Percentiles rank a stretch among this genome's conserved stretches.
Evolutionary conservation across 2,797 vertebrate species (phyloP).

Genomic region (Pseudochirops corinnae): DNA sequence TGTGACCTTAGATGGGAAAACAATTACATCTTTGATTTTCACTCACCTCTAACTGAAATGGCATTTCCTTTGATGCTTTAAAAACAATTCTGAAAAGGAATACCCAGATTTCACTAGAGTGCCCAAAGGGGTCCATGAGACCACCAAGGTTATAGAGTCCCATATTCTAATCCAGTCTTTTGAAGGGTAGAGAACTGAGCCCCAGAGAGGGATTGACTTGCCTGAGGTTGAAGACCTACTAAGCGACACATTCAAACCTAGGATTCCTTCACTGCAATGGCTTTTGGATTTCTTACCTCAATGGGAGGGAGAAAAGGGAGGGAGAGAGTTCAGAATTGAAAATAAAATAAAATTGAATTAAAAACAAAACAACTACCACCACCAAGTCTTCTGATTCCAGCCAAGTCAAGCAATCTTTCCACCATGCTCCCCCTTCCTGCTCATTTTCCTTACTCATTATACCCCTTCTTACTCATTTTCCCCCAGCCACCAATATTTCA

Average conservation of each 20-base stretch:
- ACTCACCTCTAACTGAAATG: background rate
- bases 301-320: background rate
- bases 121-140: background rate
- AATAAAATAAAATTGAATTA: background rate
- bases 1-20: background rate
- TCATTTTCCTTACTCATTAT: background rate
- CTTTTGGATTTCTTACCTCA: background rate
- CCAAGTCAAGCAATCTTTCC: background rate
- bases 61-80: background rate
- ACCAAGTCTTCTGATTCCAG: background rate
- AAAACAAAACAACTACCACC: background rate
- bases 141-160: background rate
- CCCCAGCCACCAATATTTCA: constrained; percentile 13
- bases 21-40: background rate
- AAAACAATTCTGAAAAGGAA: background rate
- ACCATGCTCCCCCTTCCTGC: background rate
- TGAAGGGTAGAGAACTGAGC: background rate
- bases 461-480: background rate
- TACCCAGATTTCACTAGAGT: background rate
- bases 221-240: background rate
- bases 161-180: background rate
- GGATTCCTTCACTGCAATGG: background rate
- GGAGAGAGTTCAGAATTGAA: background rate
- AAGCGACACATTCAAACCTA: background rate
- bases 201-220: background rate